Evolutionary conservation across 2,888 invertebrate species (phyloP).

Genomic region (Cotesia congregata): DNA sequence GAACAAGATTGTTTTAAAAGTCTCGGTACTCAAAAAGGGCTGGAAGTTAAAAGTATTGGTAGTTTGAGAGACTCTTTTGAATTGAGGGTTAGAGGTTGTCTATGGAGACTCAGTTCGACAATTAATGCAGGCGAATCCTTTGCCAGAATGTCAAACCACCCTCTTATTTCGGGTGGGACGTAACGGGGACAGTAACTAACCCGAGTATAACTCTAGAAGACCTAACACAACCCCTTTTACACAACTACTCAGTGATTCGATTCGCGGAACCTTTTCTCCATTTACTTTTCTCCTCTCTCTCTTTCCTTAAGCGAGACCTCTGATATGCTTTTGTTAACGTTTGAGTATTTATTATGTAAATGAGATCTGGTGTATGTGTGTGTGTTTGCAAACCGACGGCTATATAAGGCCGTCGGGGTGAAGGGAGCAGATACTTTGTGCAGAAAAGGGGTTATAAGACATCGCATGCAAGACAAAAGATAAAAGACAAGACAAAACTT

Average conservation of each 20-base stretch:
- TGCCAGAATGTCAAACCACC: slow-evolving; percentile 38
- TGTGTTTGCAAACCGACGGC: slow-evolving; percentile 59
- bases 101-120: slow-evolving; percentile 28
- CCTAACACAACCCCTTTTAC: slow-evolving; percentile 31
- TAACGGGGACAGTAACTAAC: slow-evolving; percentile 6
- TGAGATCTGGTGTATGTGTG: slow-evolving; percentile 67
- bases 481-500: slow-evolving; percentile 55
- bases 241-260: slow-evolving; percentile 38
- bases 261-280: slow-evolving; percentile 51
- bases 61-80: too few relatives aligned
- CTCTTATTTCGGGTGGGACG: slow-evolving; percentile 38
- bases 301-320: not conserved
- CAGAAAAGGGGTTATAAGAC: slow-evolving; percentile 14
- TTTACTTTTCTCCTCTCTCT: slow-evolving; percentile 19
- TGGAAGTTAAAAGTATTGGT: too few relatives aligned
- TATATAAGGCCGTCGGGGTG: slow-evolving; percentile 19
- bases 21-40: too few relatives aligned
- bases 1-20: too few relatives aligned
- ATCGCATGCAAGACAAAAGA: slow-evolving; percentile 24
- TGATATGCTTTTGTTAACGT: slow-evolving; percentile 64
- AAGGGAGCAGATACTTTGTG: slow-evolving; percentile 27
- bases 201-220: not conserved
- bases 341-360: slow-evolving; percentile 68
- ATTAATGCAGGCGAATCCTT: slow-evolving; percentile 45
- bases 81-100: too few relatives aligned